Evolutionary conservation across 1,140 invertebrate genomes (phyloP), one percentile per base, ranked within the genome.

Genomic region (Homalodisca vitripennis): DNA sequence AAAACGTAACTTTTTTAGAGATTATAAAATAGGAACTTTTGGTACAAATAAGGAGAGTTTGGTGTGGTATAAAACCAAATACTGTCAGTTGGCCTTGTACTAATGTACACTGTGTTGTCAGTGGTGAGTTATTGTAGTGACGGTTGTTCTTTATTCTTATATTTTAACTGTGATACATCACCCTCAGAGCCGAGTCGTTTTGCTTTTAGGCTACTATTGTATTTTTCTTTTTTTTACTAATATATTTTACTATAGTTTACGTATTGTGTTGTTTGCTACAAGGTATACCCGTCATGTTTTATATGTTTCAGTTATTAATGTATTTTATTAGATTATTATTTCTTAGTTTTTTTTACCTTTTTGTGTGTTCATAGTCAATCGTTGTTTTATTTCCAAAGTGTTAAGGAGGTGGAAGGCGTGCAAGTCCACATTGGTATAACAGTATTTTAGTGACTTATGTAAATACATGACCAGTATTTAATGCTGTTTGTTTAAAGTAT

Each of bases 91-190:
- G 55, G 62, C 30, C 32, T 66, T 66, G 63, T 32, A 47, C 20
- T 27, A 34, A 22, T 22, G 29, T 34, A n/a, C n/a, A n/a, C n/a
- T n/a, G n/a, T n/a, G n/a, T n/a, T n/a, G n/a, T n/a, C n/a, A n/a
- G n/a, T n/a, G n/a, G n/a, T n/a, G n/a, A n/a, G n/a, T n/a, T n/a
- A n/a, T n/a, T n/a, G n/a, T n/a, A n/a, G 34, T 20, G 20, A 66
- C 30, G 63, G 34, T 26, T 66, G 63, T 66, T 66, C 27, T 27
- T 64, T 66, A 66, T 66, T 66, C 55, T 66, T 66, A 46, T 66
- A 66, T 66, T 66, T 66, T 66, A 66, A 66, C 63, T 66, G 63
- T 66, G 63, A 66, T 66, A 66, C 63, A 66, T 66, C 63, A 66
- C 63, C 51, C 27, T 12, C n/a, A 20, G 24, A 66, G 32, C 63